Evolutionary conservation across 2,113 vertebrate species (phyloP).

Genomic region (Brienomyrus brachyistius): DNA sequence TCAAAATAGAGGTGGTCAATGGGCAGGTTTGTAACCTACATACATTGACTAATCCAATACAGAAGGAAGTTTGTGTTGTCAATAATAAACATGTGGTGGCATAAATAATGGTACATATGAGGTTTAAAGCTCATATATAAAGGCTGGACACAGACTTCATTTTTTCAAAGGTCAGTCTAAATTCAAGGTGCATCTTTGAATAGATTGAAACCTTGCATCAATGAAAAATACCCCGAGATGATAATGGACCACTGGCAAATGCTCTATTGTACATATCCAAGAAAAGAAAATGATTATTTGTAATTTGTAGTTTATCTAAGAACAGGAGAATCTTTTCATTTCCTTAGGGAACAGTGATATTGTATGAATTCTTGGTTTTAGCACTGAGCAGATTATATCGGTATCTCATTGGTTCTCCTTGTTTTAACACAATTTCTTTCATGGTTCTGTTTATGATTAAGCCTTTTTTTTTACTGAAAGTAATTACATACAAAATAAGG

Average conservation of each 20-base stretch:
- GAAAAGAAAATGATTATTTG: not conserved
- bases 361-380: not conserved
- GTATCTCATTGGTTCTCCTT: not conserved
- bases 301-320: not conserved
- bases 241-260: not conserved
- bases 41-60: not conserved
- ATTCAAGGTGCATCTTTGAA: not conserved
- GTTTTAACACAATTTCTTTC: not conserved
- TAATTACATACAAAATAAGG: not conserved
- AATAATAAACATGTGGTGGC: not conserved
- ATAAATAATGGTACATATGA: not conserved
- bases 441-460: not conserved
- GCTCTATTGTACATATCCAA: not conserved
- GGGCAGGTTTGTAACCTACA: not conserved
- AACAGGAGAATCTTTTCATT: not conserved
- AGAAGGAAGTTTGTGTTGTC: not conserved
- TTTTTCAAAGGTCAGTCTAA: not conserved
- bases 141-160: no score
- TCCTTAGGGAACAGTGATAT: not conserved
- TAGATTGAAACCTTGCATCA: not conserved
- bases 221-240: not conserved
- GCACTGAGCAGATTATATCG: not conserved
- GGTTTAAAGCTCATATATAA: no score
- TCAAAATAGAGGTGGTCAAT: not conserved
- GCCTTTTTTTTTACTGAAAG: not conserved